These are phyloP conservation scores for Desmodus rotundus DNA, from an alignment of 2,113 vertebrate species.

Conservation along the genomic window DNA sequence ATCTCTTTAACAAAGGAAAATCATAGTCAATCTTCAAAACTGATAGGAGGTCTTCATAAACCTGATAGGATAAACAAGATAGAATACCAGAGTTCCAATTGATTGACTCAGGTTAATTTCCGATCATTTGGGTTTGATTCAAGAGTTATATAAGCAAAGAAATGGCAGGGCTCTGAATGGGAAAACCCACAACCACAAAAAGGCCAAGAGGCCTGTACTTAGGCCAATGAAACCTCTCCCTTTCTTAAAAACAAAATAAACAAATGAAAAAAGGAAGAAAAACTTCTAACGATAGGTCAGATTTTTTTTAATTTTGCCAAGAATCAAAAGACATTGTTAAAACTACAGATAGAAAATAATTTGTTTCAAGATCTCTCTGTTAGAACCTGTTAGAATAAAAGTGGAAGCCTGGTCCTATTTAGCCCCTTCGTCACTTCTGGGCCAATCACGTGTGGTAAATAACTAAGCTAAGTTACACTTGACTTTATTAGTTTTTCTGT, in stretches of 20 bases:
- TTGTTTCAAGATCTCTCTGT: neutral
- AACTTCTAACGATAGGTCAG: neutral
- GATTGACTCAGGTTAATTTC: neutral
- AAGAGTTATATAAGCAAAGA: neutral
- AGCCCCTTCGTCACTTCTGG: neutral
- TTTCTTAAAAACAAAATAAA: neutral
- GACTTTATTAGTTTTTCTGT: neutral
- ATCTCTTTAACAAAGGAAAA: neutral
- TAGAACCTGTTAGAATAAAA: neutral
- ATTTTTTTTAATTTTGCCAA: neutral
- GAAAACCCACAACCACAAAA: neutral
- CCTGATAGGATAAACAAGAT: neutral
- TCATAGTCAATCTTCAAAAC: conserved; percentile 8
- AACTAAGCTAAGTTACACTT: neutral
- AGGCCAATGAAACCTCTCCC: neutral
- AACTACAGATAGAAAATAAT: neutral
- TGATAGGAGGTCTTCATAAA: neutral
- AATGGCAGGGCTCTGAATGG: neutral
- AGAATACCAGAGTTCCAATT: neutral
- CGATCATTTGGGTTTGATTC: neutral
- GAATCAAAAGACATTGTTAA: neutral
- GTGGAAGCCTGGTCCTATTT: neutral
- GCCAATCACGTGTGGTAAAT: neutral
- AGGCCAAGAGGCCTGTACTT: neutral
- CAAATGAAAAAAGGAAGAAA: neutral